Percentiles rank a stretch among this genome's conserved stretches.
These are phyloP conservation scores for Pangasius sanitwongsei DNA, from an alignment of 2,797 vertebrate genomes.

Conservation along the genomic window DNA sequence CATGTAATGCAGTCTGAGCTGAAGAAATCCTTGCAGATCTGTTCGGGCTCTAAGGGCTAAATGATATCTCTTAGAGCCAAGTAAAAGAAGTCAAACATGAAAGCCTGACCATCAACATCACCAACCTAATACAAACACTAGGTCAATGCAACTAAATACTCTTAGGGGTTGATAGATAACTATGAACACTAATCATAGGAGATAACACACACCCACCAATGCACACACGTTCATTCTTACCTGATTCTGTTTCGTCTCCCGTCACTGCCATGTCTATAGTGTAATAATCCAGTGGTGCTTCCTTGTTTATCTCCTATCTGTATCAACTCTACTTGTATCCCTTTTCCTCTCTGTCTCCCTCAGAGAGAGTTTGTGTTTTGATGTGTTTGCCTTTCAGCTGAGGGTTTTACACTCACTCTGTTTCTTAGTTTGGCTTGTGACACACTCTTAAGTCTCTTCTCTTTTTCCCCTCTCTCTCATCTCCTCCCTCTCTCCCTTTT, in stretches of 20 bases:
- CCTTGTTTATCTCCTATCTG: slow-evolving; percentile 27
- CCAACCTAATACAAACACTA: not conserved
- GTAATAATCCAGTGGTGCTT: slow-evolving; percentile 76
- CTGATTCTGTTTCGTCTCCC: slow-evolving; percentile 90
- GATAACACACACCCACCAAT: not conserved
- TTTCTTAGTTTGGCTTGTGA: slow-evolving; percentile 49
- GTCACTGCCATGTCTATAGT: slow-evolving; percentile 89
- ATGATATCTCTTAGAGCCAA: too few species aligned
- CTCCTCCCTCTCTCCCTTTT: not conserved
- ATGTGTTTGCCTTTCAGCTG: slow-evolving; percentile 14
- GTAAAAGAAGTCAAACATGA: not conserved
- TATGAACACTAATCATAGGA: too few species aligned
- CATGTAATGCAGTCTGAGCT: too few species aligned
- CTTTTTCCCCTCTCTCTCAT: not conserved
- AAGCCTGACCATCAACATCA: not conserved
- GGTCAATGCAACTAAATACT: not conserved
- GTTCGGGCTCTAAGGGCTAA: too few species aligned
- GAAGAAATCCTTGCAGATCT: too few species aligned
- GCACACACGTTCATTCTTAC: slow-evolving; percentile 54
- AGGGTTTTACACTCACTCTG: slow-evolving; percentile 25
- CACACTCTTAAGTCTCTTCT: slow-evolving; percentile 36
- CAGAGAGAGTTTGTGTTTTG: slow-evolving; percentile 17
- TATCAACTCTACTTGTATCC: slow-evolving; percentile 14
- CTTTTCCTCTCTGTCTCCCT: not conserved
- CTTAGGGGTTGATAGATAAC: not conserved